Conservation (phyloP, 2,113 vertebrate species). For the Pachycephala philippinensis region DNA sequence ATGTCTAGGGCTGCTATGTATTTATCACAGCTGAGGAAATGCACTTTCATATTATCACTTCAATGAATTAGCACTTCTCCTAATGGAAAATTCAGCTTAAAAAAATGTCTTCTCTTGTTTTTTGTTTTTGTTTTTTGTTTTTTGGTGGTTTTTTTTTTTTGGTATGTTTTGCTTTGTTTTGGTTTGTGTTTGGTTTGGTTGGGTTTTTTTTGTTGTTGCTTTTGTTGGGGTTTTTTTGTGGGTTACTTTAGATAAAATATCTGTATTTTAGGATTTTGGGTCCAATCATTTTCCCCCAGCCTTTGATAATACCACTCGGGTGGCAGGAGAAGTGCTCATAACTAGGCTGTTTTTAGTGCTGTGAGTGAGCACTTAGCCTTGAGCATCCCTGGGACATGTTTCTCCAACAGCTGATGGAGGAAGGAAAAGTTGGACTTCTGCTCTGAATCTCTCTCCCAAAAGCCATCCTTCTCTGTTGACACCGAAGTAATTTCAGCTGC, state of each 20-base stretch:
- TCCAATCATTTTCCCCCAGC: neutral
- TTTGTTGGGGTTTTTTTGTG: accelerated
- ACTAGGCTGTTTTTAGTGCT: neutral
- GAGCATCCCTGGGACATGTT: neutral
- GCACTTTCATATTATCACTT: neutral
- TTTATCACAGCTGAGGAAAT: neutral
- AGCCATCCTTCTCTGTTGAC: neutral
- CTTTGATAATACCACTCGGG: neutral
- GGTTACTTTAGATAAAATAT: neutral
- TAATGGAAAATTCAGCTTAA: neutral
- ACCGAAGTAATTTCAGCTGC: neutral
- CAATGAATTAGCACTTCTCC: neutral
- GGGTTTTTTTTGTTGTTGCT: neutral
- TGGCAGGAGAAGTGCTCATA: neutral
- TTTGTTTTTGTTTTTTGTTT: neutral
- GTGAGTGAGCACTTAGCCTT: neutral
- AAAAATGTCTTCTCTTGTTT: neutral
- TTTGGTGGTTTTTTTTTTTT: neutral
- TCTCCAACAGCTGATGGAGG: neutral
- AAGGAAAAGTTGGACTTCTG: neutral
- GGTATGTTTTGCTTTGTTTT: neutral
- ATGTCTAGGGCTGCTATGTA: neutral
- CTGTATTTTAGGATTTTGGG: neutral
- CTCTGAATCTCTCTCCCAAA: neutral
- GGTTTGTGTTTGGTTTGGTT: neutral